Conservation (phyloP, 1,140 invertebrate species). For the Scaptomyza graminum region DNA sequence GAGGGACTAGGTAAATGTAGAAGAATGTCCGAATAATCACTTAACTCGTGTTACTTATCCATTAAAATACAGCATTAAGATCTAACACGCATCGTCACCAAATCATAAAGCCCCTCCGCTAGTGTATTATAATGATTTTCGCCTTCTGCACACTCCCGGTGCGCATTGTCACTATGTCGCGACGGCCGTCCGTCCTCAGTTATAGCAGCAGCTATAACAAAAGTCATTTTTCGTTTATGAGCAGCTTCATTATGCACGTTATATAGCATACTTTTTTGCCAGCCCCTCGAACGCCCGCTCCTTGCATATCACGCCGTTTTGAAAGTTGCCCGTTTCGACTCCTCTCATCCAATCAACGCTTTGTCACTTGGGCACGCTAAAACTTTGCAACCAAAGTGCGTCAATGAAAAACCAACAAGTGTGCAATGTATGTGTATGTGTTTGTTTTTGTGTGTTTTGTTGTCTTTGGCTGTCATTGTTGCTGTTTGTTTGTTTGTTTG, state of each 20-base stretch:
- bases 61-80: too few species aligned
- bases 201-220: conserved; percentile 14
- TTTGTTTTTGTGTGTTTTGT: conserved; percentile 28
- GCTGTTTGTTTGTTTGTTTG: conserved; percentile 20
- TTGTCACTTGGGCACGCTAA: conserved; percentile 53
- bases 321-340: neutral
- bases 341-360: neutral
- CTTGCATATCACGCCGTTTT: neutral
- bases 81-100: neutral
- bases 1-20: too few species aligned
- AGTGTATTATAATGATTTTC: neutral
- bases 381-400: conserved; percentile 54
- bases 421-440: conserved; percentile 27
- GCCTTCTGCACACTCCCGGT: too few species aligned
- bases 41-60: too few species aligned
- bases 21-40: too few species aligned
- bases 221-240: conserved; percentile 59
- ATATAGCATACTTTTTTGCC: conserved; percentile 73
- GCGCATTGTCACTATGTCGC: too few species aligned
- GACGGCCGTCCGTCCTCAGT: too few species aligned
- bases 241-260: conserved; percentile 75
- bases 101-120: neutral
- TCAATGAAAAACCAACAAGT: conserved; percentile 63
- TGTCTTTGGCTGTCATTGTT: conserved; percentile 29
- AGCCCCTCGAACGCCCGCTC: neutral